Conservation (phyloP, 2,888 invertebrate species). For the Tachina lurida region DNA sequence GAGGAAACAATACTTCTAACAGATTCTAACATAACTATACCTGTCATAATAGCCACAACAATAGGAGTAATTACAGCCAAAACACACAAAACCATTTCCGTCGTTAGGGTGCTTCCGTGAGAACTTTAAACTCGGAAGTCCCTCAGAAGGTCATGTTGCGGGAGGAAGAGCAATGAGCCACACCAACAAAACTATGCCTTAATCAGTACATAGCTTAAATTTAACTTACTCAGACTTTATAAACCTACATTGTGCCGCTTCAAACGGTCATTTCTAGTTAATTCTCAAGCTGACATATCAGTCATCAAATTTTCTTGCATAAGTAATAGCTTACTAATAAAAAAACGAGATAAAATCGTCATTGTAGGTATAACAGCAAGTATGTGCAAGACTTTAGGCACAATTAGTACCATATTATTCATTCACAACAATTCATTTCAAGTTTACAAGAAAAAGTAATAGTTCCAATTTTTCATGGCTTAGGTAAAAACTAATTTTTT, state of each 20-base stretch:
- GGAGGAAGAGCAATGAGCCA: slow-evolving; percentile 13
- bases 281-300: too few species aligned
- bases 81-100: background rate
- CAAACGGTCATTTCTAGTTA: slow-evolving; percentile 13
- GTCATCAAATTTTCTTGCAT: slow-evolving; percentile 11
- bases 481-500: slow-evolving; percentile 9
- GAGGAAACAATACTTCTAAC: background rate
- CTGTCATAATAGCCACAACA: background rate
- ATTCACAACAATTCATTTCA: slow-evolving; percentile 22
- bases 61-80: background rate
- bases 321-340: slow-evolving; percentile 7
- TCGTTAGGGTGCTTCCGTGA: background rate
- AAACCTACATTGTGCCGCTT: slow-evolving; percentile 9
- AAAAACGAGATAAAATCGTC: slow-evolving; percentile 13
- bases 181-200: too few species aligned
- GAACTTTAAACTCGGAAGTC: background rate
- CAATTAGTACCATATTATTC: background rate
- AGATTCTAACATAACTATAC: background rate
- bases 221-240: slow-evolving; percentile 3
- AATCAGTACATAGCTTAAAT: background rate
- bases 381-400: slow-evolving; percentile 7
- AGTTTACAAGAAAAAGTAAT: background rate
- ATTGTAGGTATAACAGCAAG: slow-evolving; percentile 27
- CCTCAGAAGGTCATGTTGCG: too few species aligned
- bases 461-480: slow-evolving; percentile 38